Evolutionary conservation across 2,113 vertebrate species (phyloP).

Genomic region (Syngnathus floridae): DNA sequence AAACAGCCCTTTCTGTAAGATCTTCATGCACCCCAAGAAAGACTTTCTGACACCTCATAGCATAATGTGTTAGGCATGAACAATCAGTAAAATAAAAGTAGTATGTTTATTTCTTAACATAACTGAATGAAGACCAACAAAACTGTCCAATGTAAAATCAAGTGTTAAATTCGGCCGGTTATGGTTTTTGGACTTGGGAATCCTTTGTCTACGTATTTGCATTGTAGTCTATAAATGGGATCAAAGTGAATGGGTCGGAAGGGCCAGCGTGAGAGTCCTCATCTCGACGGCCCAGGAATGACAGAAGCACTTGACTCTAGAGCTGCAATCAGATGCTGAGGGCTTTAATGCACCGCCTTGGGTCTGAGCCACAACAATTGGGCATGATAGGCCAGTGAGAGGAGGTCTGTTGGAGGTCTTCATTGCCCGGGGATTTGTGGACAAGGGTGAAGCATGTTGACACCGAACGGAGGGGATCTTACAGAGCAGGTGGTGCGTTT

Average conservation of each 20-base stretch:
- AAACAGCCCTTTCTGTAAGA: no score
- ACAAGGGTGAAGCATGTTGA: conserved; percentile 30
- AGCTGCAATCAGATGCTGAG: conserved; percentile 74
- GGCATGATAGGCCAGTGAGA: conserved; percentile 72
- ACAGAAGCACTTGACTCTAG: conserved; percentile 72
- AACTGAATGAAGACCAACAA: background rate
- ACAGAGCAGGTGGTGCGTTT: conserved; percentile 36
- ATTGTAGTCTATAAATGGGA: conserved; percentile 22
- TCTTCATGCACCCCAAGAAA: no score
- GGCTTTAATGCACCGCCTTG: conserved; percentile 72
- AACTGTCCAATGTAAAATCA: conserved; percentile 7
- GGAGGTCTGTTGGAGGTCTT: conserved; percentile 73
- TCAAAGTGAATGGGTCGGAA: conserved; percentile 39
- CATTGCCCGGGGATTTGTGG: conserved; percentile 63
- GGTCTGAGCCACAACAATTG: conserved; percentile 74
- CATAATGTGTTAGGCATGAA: background rate
- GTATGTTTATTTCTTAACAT: background rate
- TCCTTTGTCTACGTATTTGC: background rate
- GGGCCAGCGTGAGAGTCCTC: conserved; percentile 44
- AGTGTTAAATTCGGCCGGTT: background rate
- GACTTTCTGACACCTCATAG: no score
- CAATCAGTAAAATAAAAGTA: background rate
- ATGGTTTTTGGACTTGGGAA: background rate
- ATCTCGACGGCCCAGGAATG: conserved; percentile 46
- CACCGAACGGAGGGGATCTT: conserved; percentile 26